Conservation (phyloP, 2,797 vertebrate genomes). For the Scyliorhinus canicula region DNA sequence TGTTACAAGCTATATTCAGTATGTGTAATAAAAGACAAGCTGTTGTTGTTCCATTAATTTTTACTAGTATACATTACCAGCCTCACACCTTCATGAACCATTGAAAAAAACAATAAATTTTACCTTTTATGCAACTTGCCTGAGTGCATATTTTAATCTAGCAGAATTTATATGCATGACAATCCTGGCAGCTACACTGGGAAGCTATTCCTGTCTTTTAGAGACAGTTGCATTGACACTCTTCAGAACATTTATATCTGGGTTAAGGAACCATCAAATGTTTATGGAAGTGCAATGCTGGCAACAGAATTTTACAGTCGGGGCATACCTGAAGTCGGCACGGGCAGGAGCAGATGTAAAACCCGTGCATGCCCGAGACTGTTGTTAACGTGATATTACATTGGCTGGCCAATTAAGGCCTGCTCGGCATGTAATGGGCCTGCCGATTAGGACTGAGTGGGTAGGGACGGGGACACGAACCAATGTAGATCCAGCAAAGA, state of each 20-base stretch:
- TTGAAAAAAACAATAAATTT: conserved; percentile 14
- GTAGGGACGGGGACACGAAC: too few relatives aligned
- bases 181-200: neutral
- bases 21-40: conserved; percentile 9
- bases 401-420: too few relatives aligned
- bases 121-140: neutral
- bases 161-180: neutral
- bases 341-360: too few relatives aligned
- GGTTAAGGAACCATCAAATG: neutral
- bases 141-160: neutral
- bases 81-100: neutral
- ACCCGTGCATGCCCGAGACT: too few relatives aligned
- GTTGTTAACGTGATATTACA: too few relatives aligned
- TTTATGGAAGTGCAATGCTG: neutral
- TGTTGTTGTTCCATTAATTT: conserved; percentile 26
- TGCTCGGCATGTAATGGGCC: too few relatives aligned
- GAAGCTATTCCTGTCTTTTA: neutral
- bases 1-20: conserved; percentile 21
- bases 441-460: too few relatives aligned
- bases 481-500: too few relatives aligned
- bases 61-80: neutral
- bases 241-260: neutral
- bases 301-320: neutral
- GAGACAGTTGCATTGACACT: neutral
- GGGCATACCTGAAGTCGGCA: too few relatives aligned